Percentiles rank a stretch among this genome's conserved stretches.
These are phyloP conservation scores for Pyrochroa serraticornis DNA, from an alignment of 2,888 invertebrate species.

Conservation along the genomic window DNA sequence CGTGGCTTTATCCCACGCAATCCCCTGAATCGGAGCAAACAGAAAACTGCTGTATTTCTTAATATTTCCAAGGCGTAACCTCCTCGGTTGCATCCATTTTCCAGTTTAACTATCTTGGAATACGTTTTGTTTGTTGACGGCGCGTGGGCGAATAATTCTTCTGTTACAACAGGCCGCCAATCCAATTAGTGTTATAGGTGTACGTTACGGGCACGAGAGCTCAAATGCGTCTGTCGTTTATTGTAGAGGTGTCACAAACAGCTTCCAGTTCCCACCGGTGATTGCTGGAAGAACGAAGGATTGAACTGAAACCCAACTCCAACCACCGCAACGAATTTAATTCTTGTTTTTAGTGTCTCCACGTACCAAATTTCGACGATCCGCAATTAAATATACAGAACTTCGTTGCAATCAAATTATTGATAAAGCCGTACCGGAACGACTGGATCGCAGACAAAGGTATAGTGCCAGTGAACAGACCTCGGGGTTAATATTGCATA, in stretches of 20 bases:
- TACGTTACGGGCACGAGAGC: conserved; percentile 40
- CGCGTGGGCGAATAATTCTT: conserved; percentile 38
- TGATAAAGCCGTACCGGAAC: conserved; percentile 15
- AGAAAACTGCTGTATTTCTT: background rate
- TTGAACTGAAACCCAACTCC: too few relatives aligned
- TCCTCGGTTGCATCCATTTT: too few relatives aligned
- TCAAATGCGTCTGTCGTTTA: conserved; percentile 44
- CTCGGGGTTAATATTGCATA: conserved; percentile 44
- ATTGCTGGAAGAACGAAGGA: conserved; percentile 15
- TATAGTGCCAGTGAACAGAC: conserved; percentile 25
- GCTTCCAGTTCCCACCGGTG: conserved; percentile 38
- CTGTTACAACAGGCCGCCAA: conserved; percentile 39
- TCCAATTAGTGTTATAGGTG: conserved; percentile 47
- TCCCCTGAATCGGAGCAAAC: background rate
- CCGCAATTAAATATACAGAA: conserved; percentile 19
- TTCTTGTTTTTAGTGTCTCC: too few relatives aligned
- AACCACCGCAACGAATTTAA: too few relatives aligned
- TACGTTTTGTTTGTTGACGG: conserved; percentile 20
- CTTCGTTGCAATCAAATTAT: conserved; percentile 24
- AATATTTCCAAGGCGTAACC: background rate
- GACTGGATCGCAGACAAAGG: conserved; percentile 30
- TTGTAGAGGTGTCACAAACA: conserved; percentile 41
- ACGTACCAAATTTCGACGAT: background rate
- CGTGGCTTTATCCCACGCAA: background rate
- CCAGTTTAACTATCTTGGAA: background rate